Conservation (phyloP, 2,888 invertebrate genomes). For the Dysmachus trigonus region DNA sequence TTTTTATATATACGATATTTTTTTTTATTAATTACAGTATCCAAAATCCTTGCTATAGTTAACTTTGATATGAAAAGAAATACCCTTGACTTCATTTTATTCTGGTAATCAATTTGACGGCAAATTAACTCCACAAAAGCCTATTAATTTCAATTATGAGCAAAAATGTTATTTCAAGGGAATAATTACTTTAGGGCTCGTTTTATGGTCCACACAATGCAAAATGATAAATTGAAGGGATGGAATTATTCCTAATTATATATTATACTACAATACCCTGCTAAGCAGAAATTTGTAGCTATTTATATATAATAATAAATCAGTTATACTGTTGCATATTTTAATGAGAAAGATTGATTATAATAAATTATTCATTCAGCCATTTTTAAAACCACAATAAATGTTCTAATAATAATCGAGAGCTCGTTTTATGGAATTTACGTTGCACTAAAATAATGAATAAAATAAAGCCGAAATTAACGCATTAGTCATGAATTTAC, state of each 20-base stretch:
- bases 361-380: not conserved
- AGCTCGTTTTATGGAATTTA: not conserved
- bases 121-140: not conserved
- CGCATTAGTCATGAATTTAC: too few species aligned
- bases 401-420: not conserved
- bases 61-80: not conserved
- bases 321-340: not conserved
- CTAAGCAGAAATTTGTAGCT: not conserved
- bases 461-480: not conserved
- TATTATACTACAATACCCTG: not conserved
- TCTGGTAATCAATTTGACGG: not conserved
- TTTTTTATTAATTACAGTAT: not conserved
- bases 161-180: not conserved
- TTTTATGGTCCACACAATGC: not conserved
- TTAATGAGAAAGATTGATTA: not conserved
- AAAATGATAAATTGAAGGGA: not conserved
- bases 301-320: not conserved
- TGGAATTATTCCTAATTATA: not conserved
- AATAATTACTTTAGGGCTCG: not conserved
- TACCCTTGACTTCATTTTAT: not conserved
- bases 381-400: not conserved
- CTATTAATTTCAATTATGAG: not conserved
- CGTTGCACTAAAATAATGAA: not conserved
- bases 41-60: not conserved
- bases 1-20: too few species aligned